These are phyloP conservation scores for Archips xylosteana DNA, from an alignment of 2,888 invertebrate species.

Conservation along the genomic window DNA sequence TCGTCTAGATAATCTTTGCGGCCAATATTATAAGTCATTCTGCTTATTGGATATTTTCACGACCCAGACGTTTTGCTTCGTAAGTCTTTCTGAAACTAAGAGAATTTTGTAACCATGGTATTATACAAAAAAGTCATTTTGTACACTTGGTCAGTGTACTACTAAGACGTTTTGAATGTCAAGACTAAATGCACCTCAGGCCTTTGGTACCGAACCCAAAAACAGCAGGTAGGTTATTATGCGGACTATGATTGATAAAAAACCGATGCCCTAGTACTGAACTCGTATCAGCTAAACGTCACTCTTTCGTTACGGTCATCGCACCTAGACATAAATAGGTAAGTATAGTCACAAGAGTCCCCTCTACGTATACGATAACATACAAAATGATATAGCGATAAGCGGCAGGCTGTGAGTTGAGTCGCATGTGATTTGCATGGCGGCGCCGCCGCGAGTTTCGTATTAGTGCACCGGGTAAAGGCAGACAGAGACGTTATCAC, in stretches of 20 bases:
- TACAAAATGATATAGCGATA: constrained; percentile 3
- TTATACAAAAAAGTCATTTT: too few relatives aligned
- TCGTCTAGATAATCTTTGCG: too few relatives aligned
- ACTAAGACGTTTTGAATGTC: too few relatives aligned
- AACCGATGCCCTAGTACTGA: not conserved
- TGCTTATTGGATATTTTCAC: too few relatives aligned
- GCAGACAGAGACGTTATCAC: constrained; percentile 29
- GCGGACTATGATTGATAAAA: not conserved
- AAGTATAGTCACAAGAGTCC: not conserved
- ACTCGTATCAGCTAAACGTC: not conserved
- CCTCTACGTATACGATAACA: not conserved
- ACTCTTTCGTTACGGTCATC: not conserved
- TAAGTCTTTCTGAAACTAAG: too few relatives aligned
- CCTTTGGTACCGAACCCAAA: too few relatives aligned
- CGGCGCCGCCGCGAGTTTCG: not conserved
- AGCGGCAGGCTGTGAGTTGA: constrained; percentile 1
- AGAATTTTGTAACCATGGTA: too few relatives aligned
- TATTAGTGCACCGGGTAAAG: constrained; percentile 10
- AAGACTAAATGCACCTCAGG: too few relatives aligned
- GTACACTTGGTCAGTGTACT: too few relatives aligned
- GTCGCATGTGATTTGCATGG: not conserved
- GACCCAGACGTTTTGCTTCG: too few relatives aligned
- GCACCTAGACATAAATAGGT: not conserved
- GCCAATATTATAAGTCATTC: too few relatives aligned
- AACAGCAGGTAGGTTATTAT: not conserved